phyloP scores from a whole-genome alignment of 2,888 invertebrate species.

The Sphaerophoria rueppellii region DNA sequence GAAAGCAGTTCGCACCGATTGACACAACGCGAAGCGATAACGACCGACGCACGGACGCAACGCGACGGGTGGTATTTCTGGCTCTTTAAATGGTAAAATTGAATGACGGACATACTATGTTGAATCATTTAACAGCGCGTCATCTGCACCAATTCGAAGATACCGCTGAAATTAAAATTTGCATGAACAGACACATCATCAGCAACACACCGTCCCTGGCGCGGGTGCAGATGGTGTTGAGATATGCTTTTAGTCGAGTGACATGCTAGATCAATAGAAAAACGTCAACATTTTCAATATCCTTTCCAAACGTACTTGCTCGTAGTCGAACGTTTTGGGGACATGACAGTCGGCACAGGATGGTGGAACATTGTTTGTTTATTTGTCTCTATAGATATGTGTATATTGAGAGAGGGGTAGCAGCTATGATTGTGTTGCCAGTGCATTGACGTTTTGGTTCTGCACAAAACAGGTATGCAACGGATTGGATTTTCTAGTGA shows the following conservation, averaged over 20 bases:
- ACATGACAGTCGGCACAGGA: background rate
- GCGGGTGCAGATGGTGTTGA: constrained; percentile 18
- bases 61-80: background rate
- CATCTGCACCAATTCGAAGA: constrained; percentile 56
- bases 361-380: constrained; percentile 46
- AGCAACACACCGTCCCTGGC: background rate
- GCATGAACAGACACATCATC: constrained; percentile 69
- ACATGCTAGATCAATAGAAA: constrained; percentile 69
- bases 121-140: constrained; percentile 66
- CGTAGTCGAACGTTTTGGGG: background rate
- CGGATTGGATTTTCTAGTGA: constrained; percentile 52
- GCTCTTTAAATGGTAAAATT: constrained; percentile 25
- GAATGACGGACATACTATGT: constrained; percentile 49
- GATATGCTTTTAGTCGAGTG: constrained; percentile 62
- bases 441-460: constrained; percentile 67
- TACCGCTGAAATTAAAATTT: constrained; percentile 66
- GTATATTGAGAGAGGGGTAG: background rate
- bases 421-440: background rate
- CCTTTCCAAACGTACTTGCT: constrained; percentile 11
- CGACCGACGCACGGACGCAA: background rate
- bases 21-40: too few relatives aligned
- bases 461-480: constrained; percentile 52
- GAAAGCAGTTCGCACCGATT: background rate
- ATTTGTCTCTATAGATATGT: constrained; percentile 11
- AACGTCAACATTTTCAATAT: constrained; percentile 68